Base-by-base conservation (phyloP, 1,140 invertebrate species). In the Caerostris darwini region DNA sequence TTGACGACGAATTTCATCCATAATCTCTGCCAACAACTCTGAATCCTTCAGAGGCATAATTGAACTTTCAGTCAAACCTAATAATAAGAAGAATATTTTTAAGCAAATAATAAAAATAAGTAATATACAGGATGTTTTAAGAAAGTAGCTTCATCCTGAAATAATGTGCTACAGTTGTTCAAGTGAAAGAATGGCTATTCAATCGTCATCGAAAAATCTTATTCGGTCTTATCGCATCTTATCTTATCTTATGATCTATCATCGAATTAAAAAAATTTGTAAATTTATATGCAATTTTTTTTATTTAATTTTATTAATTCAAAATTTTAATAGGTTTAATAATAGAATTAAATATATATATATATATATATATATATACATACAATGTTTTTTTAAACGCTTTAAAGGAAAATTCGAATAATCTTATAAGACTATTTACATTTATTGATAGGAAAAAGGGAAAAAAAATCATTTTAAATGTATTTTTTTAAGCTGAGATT, bases 1-100 rank as follows among this genome's bases (percentile, higher is more conserved):
- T 96, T 97, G 97, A 88, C 96, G 96, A 58, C 97, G 96, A 50
- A 98, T 96, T 94, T 97, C 96, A 95, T 98, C 97, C 96, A 97
- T 97, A 50, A 97, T 96, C 95, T 97, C 96, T 1, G 97, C 97
- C 34, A 98, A 96, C 8, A 96, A 94, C 94, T 97, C 95, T 90
- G 97, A 97, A 90, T 97, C 97, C 10, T 96, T 96, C 86, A 97
- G 97, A 14, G 96, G 95, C 6, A 98, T 96, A 83, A 96, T 96
- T 7, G 97, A 96, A 95, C 97, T 97, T 96, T 98, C 97, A 14
- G 96, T 95, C 81, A 97, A 95, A 95, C 97, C 97, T 97, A 95
- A 92, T 96, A 96, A 95, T 17, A 58, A 82, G 17, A 81, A 82
- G 59, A 69, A 54, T 54, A 5, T 83, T 54, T n/a, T 83, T 81